phyloP scores from a whole-genome alignment of 2,113 vertebrate genomes.

The Istiophorus platypterus region DNA sequence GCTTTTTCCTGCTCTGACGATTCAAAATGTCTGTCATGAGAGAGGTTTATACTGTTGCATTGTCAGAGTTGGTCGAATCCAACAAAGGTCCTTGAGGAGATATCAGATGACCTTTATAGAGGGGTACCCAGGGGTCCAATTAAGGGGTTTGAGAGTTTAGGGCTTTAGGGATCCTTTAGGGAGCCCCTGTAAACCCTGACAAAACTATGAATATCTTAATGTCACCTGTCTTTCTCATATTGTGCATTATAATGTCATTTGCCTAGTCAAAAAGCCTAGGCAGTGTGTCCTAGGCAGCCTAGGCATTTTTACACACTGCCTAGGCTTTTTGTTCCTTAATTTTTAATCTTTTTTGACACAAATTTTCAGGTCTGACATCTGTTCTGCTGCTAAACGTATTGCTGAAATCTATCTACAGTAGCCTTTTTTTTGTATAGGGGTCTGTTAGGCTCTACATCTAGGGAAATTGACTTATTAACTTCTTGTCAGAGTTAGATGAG shows the following conservation, averaged over 20 bases:
- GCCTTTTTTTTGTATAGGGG: not conserved
- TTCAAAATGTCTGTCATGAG: conserved; percentile 5
- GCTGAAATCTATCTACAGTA: not conserved
- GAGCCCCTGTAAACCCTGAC: no score
- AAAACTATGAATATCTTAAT: no score
- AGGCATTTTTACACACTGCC: not conserved
- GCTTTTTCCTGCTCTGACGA: not conserved
- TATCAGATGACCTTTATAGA: not conserved
- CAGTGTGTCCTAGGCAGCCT: not conserved
- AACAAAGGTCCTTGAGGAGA: not conserved
- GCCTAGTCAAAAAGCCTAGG: no score
- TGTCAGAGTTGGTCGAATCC: not conserved
- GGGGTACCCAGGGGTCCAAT: not conserved
- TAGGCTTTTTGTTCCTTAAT: not conserved
- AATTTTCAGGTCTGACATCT: not conserved
- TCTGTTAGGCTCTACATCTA: not conserved
- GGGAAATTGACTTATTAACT: not conserved
- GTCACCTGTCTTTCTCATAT: not conserved
- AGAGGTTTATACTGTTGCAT: not conserved
- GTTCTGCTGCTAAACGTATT: not conserved
- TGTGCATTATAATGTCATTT: not conserved
- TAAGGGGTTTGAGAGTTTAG: no score
- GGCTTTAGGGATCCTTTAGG: not conserved
- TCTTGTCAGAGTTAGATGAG: not conserved
- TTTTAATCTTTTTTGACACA: not conserved